These are phyloP conservation scores for Luffia ferchaultella DNA, from an alignment of 2,888 invertebrate genomes.

Conservation along the genomic window DNA sequence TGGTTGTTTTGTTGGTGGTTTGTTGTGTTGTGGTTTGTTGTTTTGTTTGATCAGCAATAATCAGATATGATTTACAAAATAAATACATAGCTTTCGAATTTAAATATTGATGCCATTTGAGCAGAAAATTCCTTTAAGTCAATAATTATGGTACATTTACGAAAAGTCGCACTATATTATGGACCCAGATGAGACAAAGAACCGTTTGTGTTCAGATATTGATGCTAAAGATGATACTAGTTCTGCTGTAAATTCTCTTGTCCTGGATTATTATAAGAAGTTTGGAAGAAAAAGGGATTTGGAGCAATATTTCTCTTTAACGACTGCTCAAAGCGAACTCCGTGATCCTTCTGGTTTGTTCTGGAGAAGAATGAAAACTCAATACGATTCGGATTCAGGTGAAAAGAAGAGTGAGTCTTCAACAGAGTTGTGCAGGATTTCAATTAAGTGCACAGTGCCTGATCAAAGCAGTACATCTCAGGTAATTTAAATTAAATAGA, in stretches of 20 bases:
- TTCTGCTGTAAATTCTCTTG: constrained; percentile 42
- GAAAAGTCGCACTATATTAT: constrained; percentile 7
- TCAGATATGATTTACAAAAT: no score
- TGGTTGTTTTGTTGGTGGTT: no score
- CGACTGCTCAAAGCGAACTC: constrained; percentile 48
- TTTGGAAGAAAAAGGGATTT: constrained; percentile 73
- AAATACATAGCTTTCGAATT: no score
- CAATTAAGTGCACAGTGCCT: constrained; percentile 43
- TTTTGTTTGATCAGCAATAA: no score
- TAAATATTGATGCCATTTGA: no score
- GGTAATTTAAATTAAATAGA: constrained; percentile 28
- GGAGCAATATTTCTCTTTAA: constrained; percentile 70
- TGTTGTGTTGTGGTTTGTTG: no score
- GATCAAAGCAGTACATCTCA: constrained; percentile 32
- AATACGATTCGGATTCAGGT: constrained; percentile 46
- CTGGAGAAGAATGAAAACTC: constrained; percentile 53
- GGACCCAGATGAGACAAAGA: constrained; percentile 5
- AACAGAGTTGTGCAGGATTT: constrained; percentile 49
- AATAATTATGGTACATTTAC: no score
- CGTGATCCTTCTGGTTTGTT: constrained; percentile 44
- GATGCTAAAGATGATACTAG: constrained; percentile 18
- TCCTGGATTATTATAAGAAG: constrained; percentile 73
- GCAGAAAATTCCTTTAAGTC: no score
- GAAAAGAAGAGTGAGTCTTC: constrained; percentile 44
- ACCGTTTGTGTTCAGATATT: constrained; percentile 6